phyloP scores from a whole-genome alignment of 2,888 invertebrate species.

The Dynastes tityus region DNA sequence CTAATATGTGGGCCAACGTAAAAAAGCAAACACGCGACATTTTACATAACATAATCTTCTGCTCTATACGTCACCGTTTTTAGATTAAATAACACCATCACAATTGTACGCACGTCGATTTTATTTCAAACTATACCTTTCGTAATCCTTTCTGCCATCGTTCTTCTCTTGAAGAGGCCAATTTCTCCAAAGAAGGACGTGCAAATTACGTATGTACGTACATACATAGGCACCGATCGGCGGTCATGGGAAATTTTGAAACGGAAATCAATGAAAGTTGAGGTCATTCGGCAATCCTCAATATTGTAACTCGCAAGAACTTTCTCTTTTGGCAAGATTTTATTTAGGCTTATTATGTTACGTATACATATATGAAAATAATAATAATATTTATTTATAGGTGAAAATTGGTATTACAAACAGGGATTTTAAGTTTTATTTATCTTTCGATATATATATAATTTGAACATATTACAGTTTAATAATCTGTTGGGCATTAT shows the following conservation, averaged over 20 bases:
- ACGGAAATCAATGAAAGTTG: conserved; percentile 53
- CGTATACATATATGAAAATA: background rate
- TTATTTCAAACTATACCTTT: background rate
- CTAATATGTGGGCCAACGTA: background rate
- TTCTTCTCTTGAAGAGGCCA: conserved; percentile 3
- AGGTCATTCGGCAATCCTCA: conserved; percentile 52
- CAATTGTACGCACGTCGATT: background rate
- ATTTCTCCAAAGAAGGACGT: conserved; percentile 18
- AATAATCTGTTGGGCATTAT: background rate
- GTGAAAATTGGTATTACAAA: background rate
- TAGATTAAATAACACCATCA: background rate
- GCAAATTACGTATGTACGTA: background rate
- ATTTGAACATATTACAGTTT: background rate
- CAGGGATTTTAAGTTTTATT: background rate
- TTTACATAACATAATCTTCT: conserved; percentile 8
- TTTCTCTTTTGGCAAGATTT: conserved; percentile 55
- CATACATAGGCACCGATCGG: background rate
- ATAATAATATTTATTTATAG: background rate
- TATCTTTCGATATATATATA: background rate
- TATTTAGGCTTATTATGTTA: conserved; percentile 28
- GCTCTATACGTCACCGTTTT: background rate
- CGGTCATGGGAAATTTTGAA: conserved; percentile 37
- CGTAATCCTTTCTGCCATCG: conserved; percentile 7
- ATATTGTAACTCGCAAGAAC: conserved; percentile 55
- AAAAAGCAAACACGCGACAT: background rate